Conservation (phyloP, 2,797 vertebrate genomes). For the Cossypha polioptera region DNA sequence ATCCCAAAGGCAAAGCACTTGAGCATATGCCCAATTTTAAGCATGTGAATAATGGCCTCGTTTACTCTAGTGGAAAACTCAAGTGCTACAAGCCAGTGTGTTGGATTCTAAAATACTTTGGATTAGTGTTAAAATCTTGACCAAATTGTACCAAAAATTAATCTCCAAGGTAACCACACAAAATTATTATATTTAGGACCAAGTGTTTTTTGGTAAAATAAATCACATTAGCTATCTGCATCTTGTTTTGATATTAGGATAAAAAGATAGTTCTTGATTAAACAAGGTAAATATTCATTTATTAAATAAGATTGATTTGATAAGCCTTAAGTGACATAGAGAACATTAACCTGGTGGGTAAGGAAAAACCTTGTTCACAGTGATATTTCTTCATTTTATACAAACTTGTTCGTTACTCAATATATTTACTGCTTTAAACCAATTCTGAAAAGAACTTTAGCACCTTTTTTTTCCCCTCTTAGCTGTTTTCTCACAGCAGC, state of each 20-base stretch:
- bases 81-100: neutral
- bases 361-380: neutral
- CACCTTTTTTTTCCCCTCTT: neutral
- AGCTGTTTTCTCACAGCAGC: conserved; percentile 16
- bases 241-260: neutral
- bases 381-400: neutral
- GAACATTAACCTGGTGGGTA: neutral
- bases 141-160: neutral
- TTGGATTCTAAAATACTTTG: neutral
- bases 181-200: neutral
- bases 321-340: neutral
- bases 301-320: neutral
- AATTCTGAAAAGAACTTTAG: neutral
- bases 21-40: conserved; percentile 55
- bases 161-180: accelerated
- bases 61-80: conserved; percentile 2
- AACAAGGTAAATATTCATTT: neutral
- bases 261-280: neutral
- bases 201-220: neutral
- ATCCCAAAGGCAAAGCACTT: conserved; percentile 40
- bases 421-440: neutral
- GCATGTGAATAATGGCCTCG: conserved; percentile 28
- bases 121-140: neutral
- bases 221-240: neutral
- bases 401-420: neutral